These are phyloP conservation scores for Matsumyia berberina DNA, from an alignment of 2,888 invertebrate species.

Conservation along the genomic window DNA sequence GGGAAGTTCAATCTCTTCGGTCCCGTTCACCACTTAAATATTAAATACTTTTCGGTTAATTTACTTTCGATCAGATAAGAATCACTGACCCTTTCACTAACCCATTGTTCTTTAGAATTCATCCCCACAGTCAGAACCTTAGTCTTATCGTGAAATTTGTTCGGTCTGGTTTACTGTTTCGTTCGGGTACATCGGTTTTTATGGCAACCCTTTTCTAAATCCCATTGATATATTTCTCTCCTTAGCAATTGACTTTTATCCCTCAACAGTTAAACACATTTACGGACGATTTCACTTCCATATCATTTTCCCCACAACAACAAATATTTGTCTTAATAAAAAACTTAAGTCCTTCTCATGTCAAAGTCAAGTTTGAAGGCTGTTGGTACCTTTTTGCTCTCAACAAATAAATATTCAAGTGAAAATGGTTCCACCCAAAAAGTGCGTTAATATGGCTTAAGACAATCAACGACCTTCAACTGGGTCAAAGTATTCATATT, in stretches of 20 bases:
- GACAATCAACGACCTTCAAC: slow-evolving; percentile 37
- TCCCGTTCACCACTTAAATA: neutral
- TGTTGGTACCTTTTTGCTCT: slow-evolving; percentile 5
- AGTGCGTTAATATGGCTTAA: slow-evolving; percentile 4
- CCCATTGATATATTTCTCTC: slow-evolving; percentile 8
- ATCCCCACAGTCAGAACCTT: neutral
- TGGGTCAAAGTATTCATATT: slow-evolving; percentile 54
- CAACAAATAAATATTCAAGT: slow-evolving; percentile 3
- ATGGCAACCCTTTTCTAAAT: slow-evolving; percentile 35
- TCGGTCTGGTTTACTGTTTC: slow-evolving; percentile 29
- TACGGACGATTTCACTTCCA: slow-evolving; percentile 14
- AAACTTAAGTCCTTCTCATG: neutral
- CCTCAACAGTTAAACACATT: slow-evolving; percentile 30
- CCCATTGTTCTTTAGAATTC: slow-evolving; percentile 18
- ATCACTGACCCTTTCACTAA: slow-evolving; percentile 22
- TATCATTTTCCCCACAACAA: neutral
- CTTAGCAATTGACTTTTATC: slow-evolving; percentile 38
- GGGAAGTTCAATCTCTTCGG: too few species aligned
- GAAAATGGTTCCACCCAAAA: slow-evolving; percentile 20
- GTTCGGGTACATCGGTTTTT: slow-evolving; percentile 51
- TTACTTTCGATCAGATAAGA: slow-evolving; percentile 30
- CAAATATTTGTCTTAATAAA: slow-evolving; percentile 6
- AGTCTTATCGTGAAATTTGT: slow-evolving; percentile 5
- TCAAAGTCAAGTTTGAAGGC: slow-evolving; percentile 11
- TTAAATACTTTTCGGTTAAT: slow-evolving; percentile 50